These are phyloP conservation scores for Stichodactyla helianthus DNA, from an alignment of 64 coral and sea anemone genomes.

Conservation along the genomic window DNA sequence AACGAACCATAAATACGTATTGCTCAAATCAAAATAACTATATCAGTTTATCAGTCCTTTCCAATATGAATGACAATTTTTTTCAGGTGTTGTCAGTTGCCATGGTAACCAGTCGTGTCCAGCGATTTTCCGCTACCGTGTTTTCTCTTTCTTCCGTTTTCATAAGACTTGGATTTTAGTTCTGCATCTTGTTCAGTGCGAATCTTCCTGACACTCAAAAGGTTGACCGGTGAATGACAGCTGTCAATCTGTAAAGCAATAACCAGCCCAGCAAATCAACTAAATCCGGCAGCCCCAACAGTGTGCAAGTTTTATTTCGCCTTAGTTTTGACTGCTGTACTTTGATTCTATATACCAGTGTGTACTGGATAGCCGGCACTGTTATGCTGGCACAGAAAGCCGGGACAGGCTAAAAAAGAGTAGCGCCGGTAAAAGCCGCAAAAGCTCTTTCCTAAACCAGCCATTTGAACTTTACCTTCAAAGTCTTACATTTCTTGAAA, in stretches of 20 bases:
- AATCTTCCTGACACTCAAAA: not conserved
- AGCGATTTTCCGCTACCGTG: not conserved
- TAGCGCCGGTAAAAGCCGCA: too few relatives aligned
- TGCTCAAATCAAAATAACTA: too few relatives aligned
- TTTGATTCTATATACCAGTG: too few relatives aligned
- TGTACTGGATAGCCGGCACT: too few relatives aligned
- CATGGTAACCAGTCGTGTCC: not conserved
- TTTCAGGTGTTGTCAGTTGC: not conserved
- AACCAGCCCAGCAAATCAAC: not conserved
- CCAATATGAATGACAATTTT: not conserved
- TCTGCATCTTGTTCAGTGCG: not conserved
- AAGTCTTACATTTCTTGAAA: not conserved
- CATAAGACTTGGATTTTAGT: not conserved
- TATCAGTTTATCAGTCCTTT: too few relatives aligned
- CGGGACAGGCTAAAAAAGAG: too few relatives aligned
- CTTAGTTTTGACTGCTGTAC: too few relatives aligned
- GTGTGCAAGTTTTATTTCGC: not conserved
- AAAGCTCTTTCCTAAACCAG: too few relatives aligned
- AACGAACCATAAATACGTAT: too few relatives aligned
- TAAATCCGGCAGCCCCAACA: not conserved
- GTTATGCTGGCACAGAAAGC: too few relatives aligned
- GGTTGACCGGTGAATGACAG: not conserved
- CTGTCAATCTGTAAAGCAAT: not conserved
- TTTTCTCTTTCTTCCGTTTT: not conserved
- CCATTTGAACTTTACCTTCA: not conserved